Conservation (phyloP, 2,113 vertebrate species). For the Tupaia chinensis region DNA sequence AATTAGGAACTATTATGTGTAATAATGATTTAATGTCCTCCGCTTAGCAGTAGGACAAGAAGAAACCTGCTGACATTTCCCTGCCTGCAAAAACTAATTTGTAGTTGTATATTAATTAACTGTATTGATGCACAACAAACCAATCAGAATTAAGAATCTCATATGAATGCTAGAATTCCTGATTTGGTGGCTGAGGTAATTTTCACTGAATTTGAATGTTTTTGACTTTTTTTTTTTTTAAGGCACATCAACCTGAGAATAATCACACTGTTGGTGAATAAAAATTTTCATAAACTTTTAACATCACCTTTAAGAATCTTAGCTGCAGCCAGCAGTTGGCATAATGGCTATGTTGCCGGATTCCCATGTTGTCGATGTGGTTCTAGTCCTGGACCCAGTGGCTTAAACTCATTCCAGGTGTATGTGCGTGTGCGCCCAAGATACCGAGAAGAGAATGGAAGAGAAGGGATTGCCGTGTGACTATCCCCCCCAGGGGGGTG, state of each 20-base stretch:
- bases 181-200: conserved; percentile 3
- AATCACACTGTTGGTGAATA: not conserved
- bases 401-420: too few species aligned
- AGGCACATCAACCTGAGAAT: not conserved
- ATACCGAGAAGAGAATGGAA: too few species aligned
- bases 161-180: conserved; percentile 33
- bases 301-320: not conserved
- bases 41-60: conserved; percentile 71
- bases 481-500: too few species aligned
- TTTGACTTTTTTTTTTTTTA: conserved; percentile 41
- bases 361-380: too few species aligned
- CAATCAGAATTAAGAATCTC: conserved; percentile 66
- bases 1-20: conserved; percentile 77
- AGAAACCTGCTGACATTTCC: conserved; percentile 71
- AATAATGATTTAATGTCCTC: conserved; percentile 77
- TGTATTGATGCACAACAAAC: conserved; percentile 74
- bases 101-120: conserved; percentile 77
- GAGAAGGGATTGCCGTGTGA: too few species aligned
- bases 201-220: not conserved
- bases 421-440: too few species aligned
- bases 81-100: conserved; percentile 67
- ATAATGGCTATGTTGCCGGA: too few species aligned
- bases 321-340: not conserved
- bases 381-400: too few species aligned
- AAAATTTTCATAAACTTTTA: not conserved